Percentiles rank a stretch among this genome's conserved stretches.
These are phyloP conservation scores for Chaetophractus vellerosus DNA, from an alignment of 2,797 vertebrate species.

Conservation along the genomic window DNA sequence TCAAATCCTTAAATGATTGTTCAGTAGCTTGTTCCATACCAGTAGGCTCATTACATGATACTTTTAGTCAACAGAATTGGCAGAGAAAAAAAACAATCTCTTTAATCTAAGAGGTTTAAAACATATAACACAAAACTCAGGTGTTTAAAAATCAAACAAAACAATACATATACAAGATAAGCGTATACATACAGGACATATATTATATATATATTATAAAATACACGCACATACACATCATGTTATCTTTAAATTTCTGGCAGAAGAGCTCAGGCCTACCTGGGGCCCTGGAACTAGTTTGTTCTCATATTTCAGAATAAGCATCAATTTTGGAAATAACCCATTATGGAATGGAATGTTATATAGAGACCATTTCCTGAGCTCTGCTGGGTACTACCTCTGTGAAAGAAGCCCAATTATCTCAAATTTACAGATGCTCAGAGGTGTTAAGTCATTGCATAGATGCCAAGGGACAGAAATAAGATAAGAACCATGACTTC, in stretches of 20 bases:
- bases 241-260: not conserved
- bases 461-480: not conserved
- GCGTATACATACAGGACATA: too few relatives aligned
- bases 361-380: not conserved
- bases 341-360: not conserved
- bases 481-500: not conserved
- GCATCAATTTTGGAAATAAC: not conserved
- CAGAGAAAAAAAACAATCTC: not conserved
- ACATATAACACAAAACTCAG: not conserved
- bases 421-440: not conserved
- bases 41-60: not conserved
- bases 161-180: not conserved
- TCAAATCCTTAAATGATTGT: not conserved
- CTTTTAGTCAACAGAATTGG: constrained; percentile 23
- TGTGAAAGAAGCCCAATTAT: not conserved
- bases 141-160: constrained; percentile 21
- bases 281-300: not conserved
- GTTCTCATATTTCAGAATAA: not conserved
- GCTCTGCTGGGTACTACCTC: not conserved
- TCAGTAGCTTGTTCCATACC: constrained; percentile 22
- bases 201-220: not conserved
- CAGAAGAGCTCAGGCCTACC: not conserved
- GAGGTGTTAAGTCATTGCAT: not conserved
- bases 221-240: not conserved
- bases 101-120: constrained; percentile 25